A percentile compares a stretch with the other conserved stretches of the same genome.
phyloP scores from a whole-genome alignment of 2,113 vertebrate genomes.

The Myrmecobius fasciatus region DNA sequence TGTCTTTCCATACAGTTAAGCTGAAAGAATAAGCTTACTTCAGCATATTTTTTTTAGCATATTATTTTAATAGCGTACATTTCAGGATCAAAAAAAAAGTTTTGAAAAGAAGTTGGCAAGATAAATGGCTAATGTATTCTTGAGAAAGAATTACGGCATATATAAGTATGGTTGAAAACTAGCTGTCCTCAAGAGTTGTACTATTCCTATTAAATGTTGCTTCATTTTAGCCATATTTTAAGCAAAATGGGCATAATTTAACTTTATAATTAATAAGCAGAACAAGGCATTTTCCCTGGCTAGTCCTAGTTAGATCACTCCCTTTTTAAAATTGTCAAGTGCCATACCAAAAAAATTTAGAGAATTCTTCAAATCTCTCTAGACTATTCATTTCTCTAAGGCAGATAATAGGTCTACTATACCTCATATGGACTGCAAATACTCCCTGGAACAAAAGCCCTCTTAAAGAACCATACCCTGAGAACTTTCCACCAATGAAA shows the following conservation, averaged over 20 bases:
- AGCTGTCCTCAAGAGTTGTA: neutral
- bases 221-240: neutral
- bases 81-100: neutral
- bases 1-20: neutral
- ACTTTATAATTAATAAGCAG: neutral
- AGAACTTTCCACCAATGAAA: too few relatives aligned
- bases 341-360: neutral
- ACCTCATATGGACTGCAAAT: neutral
- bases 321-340: neutral
- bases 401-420: neutral
- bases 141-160: neutral
- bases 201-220: neutral
- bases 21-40: too few relatives aligned
- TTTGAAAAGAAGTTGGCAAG: neutral
- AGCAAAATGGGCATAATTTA: constrained; percentile 1
- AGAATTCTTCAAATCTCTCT: neutral
- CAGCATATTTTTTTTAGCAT: too few relatives aligned
- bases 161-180: neutral
- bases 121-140: neutral
- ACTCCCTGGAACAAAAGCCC: neutral
- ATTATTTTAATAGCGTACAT: neutral
- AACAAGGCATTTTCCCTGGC: neutral
- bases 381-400: too few relatives aligned
- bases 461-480: neutral
- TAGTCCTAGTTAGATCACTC: neutral